Base-by-base conservation (phyloP, 2,113 vertebrate species). In the Stercorarius parasiticus region DNA sequence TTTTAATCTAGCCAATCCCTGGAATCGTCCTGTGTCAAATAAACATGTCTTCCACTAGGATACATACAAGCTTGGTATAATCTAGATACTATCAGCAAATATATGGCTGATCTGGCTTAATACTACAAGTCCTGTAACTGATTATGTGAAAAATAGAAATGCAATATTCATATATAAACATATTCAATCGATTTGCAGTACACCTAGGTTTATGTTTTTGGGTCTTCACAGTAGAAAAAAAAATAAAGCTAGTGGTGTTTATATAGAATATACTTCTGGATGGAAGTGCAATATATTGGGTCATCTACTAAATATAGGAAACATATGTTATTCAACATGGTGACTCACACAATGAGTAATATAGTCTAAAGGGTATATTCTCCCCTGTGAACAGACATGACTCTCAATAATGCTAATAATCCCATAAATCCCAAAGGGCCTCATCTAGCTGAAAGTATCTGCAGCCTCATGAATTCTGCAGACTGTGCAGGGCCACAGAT, bases 291-390 rank as follows among this genome's bases (percentile, higher is more conserved):
- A 23, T 13, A 7, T 87, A 55, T 94, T 74, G 64, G 43, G 61
- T 95, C 91, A 93, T 78, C 38, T 83, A 55, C 94, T 76, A 91
- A 95, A 95, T 92, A 95, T 59, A 93, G 94, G 76, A 92, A 95
- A 90, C 62, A 53, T 49, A 93, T 66, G 74, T 87, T 92, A 82
- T 95, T 80, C 76, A 97, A 80, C 45, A 65, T 14, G 23, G 50
- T 97, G 96, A 96, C 52, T 97, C 95, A 96, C 76, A 81, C 15
- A 70, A 40, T 85, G 69, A 96, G 26, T 90, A 93, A 96, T 88
- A 36, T 74, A 90, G 64, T 88, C 78, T 84, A 67, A 71, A 88
- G 76, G 29, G 69, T 93, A 83, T 86, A 86, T 91, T 84, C 58
- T 95, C 82, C 42, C 62, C 66, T 50, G 55, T 34, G 12, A 87